Conservation (phyloP, 2,797 vertebrate genomes). For the Ctenopoma kingsleyae region DNA sequence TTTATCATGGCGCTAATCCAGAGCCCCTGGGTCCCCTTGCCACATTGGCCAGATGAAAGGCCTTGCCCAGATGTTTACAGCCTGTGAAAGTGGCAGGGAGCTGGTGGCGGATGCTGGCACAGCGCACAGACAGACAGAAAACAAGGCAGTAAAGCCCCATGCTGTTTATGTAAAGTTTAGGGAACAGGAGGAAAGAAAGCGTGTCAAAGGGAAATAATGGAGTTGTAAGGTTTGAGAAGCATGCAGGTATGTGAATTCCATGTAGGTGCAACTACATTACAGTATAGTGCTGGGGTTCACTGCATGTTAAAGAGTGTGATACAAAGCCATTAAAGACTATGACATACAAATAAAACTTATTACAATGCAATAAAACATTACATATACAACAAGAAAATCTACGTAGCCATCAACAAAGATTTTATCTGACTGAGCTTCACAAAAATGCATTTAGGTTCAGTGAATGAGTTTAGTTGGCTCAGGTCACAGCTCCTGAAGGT, state of each 20-base stretch:
- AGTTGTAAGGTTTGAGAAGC: slow-evolving; percentile 58
- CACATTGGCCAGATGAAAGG: slow-evolving; percentile 87
- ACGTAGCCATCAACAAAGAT: not conserved
- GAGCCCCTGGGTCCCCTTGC: slow-evolving; percentile 82
- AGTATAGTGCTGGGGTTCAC: not conserved
- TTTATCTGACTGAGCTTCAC: not conserved
- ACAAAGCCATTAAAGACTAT: not conserved
- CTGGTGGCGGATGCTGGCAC: slow-evolving; percentile 80
- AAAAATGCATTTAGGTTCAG: slow-evolving; percentile 7
- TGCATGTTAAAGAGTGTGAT: not conserved
- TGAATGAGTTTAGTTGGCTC: slow-evolving; percentile 24
- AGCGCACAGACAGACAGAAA: slow-evolving; percentile 82
- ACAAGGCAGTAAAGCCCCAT: slow-evolving; percentile 84
- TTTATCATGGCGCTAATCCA: slow-evolving; percentile 84
- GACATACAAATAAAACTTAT: not conserved
- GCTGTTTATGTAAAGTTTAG: slow-evolving; percentile 76
- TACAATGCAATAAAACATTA: not conserved
- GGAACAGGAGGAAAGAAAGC: slow-evolving; percentile 59
- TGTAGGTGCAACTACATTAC: not conserved
- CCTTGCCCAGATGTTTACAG: slow-evolving; percentile 85
- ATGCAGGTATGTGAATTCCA: slow-evolving; percentile 31
- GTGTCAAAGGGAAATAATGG: slow-evolving; percentile 63
- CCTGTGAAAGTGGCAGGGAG: slow-evolving; percentile 86
- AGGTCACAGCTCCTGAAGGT: slow-evolving; percentile 53
- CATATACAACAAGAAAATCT: not conserved